Evolutionary conservation across 2,797 vertebrate species (phyloP).

Genomic region (Brachyalestes nurse): DNA sequence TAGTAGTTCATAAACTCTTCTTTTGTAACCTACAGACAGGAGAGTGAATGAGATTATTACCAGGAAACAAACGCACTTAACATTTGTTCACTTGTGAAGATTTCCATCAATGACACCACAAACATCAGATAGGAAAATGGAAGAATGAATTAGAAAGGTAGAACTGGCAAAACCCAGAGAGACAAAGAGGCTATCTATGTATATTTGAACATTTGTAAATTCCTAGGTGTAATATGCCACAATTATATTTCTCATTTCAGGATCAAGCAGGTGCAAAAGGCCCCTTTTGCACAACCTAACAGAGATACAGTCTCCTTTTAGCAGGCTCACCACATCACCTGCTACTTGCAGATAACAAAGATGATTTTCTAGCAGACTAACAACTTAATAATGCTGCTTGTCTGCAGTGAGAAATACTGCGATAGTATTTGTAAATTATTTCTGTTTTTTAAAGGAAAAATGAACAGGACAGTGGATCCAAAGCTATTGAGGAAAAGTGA

Average conservation of each 20-base stretch:
- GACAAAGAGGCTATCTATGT: background rate
- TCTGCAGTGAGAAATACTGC: conserved; percentile 51
- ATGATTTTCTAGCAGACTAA: conserved; percentile 42
- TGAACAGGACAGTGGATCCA: conserved; percentile 16
- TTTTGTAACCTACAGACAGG: conserved; percentile 79
- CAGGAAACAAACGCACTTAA: conserved; percentile 13
- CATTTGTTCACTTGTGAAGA: background rate
- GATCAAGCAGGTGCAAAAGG: conserved; percentile 48
- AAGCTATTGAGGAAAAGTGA: background rate
- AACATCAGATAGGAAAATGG: background rate
- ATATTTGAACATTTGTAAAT: background rate
- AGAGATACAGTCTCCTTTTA: conserved; percentile 5
- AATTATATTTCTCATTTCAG: conserved; percentile 45
- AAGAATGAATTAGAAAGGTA: conserved; percentile 31
- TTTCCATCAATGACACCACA: conserved; percentile 13
- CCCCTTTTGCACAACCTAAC: conserved; percentile 34
- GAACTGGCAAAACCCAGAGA: conserved; percentile 13
- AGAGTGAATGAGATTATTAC: conserved; percentile 31
- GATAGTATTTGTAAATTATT: background rate
- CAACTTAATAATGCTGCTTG: conserved; percentile 33
- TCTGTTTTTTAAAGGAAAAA: background rate
- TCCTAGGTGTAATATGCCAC: background rate
- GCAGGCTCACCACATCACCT: conserved; percentile 55
- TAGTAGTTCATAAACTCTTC: conserved; percentile 88
- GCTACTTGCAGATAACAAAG: conserved; percentile 38